These are phyloP conservation scores for Oceanodroma tethys DNA, from an alignment of 2,113 vertebrate genomes.

Conservation along the genomic window DNA sequence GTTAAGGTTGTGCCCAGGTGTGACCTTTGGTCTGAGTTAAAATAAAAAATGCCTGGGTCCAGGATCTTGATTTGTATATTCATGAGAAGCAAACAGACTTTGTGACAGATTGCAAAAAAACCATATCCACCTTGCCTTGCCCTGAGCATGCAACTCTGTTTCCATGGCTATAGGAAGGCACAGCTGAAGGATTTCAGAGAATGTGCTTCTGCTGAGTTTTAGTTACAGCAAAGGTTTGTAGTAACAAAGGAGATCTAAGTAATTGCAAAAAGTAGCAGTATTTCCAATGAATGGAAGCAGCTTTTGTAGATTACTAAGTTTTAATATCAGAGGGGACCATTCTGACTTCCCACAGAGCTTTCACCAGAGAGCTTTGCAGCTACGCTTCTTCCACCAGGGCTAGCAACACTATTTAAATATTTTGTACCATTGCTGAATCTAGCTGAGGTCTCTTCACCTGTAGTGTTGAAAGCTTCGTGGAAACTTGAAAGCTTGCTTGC, in stretches of 20 bases:
- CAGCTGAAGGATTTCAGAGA: not conserved
- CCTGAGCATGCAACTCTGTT: not conserved
- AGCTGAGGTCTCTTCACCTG: not conserved
- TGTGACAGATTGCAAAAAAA: not conserved
- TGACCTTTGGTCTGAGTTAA: not conserved
- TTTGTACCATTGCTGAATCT: not conserved
- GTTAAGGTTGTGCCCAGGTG: not conserved
- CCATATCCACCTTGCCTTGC: not conserved
- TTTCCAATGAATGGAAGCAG: not conserved
- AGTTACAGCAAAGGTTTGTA: constrained; percentile 8
- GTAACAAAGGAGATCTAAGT: constrained; percentile 1
- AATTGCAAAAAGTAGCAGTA: not conserved
- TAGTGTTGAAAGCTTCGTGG: not conserved
- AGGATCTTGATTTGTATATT: not conserved
- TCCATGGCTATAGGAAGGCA: constrained; percentile 1
- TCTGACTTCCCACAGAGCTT: not conserved
- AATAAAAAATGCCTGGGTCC: not conserved
- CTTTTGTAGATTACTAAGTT: not conserved
- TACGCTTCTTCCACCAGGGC: not conserved
- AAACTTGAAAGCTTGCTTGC: not conserved
- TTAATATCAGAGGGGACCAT: not conserved
- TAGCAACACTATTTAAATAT: not conserved
- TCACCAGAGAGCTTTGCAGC: not conserved
- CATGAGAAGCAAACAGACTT: not conserved
- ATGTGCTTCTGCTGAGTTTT: constrained; percentile 5